Percentiles rank a stretch among this genome's conserved stretches.
These are phyloP conservation scores for Xiphophorus couchianus DNA, from an alignment of 2,113 vertebrate genomes.

Conservation along the genomic window DNA sequence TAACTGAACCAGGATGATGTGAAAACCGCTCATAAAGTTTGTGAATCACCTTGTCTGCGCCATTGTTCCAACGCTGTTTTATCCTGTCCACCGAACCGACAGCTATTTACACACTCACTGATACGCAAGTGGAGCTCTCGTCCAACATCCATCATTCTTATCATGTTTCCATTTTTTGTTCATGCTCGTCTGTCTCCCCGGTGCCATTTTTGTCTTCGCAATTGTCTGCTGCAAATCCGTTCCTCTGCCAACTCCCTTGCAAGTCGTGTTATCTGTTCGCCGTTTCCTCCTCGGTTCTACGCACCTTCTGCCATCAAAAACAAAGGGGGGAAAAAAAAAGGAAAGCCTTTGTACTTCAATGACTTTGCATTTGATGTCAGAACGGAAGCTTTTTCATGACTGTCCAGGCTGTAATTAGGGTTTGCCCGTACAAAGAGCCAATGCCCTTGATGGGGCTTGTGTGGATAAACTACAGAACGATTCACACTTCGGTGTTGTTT, in stretches of 20 bases:
- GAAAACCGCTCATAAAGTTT: constrained; percentile 23
- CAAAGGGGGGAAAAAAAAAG: constrained; percentile 47
- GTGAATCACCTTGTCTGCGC: constrained; percentile 20
- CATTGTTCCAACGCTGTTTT: constrained; percentile 29
- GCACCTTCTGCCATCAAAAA: constrained; percentile 56
- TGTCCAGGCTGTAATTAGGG: constrained; percentile 69
- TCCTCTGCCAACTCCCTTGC: constrained; percentile 21
- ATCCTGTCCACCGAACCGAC: constrained; percentile 15
- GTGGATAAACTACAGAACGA: constrained; percentile 61
- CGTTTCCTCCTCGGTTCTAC: constrained; percentile 40
- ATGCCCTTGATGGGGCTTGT: constrained; percentile 59
- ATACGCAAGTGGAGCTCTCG: constrained; percentile 1
- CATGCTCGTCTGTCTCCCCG: constrained; percentile 52
- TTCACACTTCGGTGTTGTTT: constrained; percentile 50
- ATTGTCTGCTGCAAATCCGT: constrained; percentile 44
- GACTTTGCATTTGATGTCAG: constrained; percentile 68
- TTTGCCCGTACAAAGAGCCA: constrained; percentile 50
- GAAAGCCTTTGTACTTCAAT: constrained; percentile 61
- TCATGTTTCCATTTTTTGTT: constrained; percentile 64
- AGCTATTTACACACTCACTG: constrained; percentile 19
- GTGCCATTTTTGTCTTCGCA: constrained; percentile 40
- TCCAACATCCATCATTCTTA: constrained; percentile 57
- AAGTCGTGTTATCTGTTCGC: constrained; percentile 58
- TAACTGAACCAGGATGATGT: background rate
- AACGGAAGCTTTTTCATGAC: constrained; percentile 68